Percentiles rank a stretch among this genome's conserved stretches.
phyloP scores from a whole-genome alignment of 2,797 vertebrate species.

The Tapera naevia region DNA sequence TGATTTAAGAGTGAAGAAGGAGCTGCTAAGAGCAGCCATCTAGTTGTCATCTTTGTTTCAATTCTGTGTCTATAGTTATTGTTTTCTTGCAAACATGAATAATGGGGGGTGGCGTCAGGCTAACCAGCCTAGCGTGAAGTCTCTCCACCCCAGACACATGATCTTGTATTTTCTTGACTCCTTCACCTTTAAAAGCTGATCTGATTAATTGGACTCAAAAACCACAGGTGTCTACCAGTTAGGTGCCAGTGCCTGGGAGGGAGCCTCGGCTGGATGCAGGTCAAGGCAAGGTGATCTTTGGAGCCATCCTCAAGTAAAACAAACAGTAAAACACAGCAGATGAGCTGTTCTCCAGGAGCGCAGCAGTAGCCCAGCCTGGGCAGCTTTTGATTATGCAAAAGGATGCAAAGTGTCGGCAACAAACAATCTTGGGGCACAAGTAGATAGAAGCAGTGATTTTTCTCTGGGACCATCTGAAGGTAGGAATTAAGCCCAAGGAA shows the following conservation, averaged over 20 bases:
- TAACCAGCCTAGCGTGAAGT: not conserved
- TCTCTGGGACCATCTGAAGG: not conserved
- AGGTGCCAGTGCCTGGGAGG: not conserved
- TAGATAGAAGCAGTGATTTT: not conserved
- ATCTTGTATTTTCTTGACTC: not conserved
- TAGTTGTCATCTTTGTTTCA: accelerated
- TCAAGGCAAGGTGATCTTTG: accelerated
- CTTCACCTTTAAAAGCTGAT: not conserved
- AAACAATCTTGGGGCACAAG: not conserved
- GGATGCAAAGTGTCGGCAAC: not conserved
- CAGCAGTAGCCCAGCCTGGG: not conserved
- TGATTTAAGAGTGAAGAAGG: not conserved
- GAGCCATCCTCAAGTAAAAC: not conserved
- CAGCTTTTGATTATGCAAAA: not conserved
- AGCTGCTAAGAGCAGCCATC: not conserved
- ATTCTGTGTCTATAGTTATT: not conserved
- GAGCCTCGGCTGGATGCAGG: not conserved
- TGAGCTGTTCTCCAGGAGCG: not conserved
- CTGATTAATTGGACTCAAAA: not conserved
- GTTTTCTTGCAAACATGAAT: not conserved
- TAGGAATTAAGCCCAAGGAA: not conserved
- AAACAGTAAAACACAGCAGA: not conserved
- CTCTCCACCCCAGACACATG: not conserved
- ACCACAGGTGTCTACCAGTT: not conserved
- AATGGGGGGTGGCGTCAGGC: not conserved